Conservation (phyloP, 2,113 vertebrate species). For the Perccottus glenii region DNA sequence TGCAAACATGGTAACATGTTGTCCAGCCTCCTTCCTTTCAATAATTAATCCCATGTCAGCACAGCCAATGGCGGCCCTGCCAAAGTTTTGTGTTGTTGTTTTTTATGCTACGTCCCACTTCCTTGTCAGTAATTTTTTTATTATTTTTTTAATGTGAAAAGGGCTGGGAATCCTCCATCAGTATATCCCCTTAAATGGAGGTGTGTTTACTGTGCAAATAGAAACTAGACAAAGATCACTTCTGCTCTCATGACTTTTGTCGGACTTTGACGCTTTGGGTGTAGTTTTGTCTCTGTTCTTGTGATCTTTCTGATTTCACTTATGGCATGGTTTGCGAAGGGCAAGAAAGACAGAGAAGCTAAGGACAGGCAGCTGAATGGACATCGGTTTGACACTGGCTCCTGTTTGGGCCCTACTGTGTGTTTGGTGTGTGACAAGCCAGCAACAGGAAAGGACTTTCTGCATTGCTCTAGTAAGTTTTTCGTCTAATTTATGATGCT, state of each 20-base stretch:
- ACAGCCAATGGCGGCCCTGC: constrained; percentile 34
- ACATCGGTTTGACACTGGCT: constrained; percentile 85
- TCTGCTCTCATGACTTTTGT: not conserved
- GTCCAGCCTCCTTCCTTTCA: constrained; percentile 56
- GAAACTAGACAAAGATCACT: constrained; percentile 9
- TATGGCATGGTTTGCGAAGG: constrained; percentile 78
- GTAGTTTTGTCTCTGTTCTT: not conserved
- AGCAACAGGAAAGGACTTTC: constrained; percentile 85
- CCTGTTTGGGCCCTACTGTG: constrained; percentile 80
- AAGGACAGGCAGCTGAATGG: constrained; percentile 85
- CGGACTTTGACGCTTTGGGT: not conserved
- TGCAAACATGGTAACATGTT: constrained; percentile 52
- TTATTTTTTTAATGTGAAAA: constrained; percentile 7
- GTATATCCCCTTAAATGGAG: constrained; percentile 6
- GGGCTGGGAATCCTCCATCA: constrained; percentile 19
- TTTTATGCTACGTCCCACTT: constrained; percentile 48
- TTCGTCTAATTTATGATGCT: not conserved
- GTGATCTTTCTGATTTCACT: constrained; percentile 28
- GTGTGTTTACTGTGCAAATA: constrained; percentile 29
- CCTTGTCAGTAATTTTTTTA: constrained; percentile 25
- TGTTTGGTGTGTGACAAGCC: constrained; percentile 90
- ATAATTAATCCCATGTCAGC: constrained; percentile 71
- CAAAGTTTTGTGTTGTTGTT: constrained; percentile 36
- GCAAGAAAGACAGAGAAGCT: constrained; percentile 90
- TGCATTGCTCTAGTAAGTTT: constrained; percentile 90